Base-by-base conservation (phyloP, 2,113 vertebrate genomes). In the Tricholaema leucomelas region DNA sequence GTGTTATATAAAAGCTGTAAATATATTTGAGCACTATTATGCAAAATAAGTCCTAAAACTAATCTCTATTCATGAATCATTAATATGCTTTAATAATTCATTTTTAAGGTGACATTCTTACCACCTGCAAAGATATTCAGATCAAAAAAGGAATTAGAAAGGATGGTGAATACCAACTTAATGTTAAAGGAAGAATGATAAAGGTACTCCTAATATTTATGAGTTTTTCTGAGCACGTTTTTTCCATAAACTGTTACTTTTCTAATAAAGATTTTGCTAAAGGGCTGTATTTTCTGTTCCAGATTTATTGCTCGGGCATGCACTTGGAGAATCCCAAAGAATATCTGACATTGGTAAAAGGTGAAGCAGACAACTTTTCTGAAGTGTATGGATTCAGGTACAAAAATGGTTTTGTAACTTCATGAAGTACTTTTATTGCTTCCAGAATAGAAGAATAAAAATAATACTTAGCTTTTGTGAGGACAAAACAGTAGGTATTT, bases 291-390 rank as follows among this genome's bases (percentile, higher is more conserved):
- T 91, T 87, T 87, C 36, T 89, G 31, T 95, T 95, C 55, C 85
- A 99, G 98, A 98, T 99, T 90, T 98, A 99, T 91, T 99, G 99
- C 65, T 98, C 98, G 10, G 98, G 97, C 73, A 99, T 99, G 99
- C 96, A 98, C 73, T 98, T 97, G 50, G 97, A 97, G 52, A 97
- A 97, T 91, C 99, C 99, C 56, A 98, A 98, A 95, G 99, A 99
- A 93, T 99, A 99, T 84, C 92, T 99, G 94, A 98, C 99, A 23
- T 38, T 99, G 93, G 97, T 97, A 77, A 99, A 98, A 91, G 97
- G 98, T 31, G 98, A 98, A 97, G 98, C 98, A 8, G 99, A 99
- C 96, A 99, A 99, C 96, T 99, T 98, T 97, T 99, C 99, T 5
- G 99, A 99, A 98, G 98, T 99, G 13, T 99, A 98, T 88, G 98